Evolutionary conservation across 2,797 vertebrate genomes (phyloP).

Genomic region (Sebastes minor): DNA sequence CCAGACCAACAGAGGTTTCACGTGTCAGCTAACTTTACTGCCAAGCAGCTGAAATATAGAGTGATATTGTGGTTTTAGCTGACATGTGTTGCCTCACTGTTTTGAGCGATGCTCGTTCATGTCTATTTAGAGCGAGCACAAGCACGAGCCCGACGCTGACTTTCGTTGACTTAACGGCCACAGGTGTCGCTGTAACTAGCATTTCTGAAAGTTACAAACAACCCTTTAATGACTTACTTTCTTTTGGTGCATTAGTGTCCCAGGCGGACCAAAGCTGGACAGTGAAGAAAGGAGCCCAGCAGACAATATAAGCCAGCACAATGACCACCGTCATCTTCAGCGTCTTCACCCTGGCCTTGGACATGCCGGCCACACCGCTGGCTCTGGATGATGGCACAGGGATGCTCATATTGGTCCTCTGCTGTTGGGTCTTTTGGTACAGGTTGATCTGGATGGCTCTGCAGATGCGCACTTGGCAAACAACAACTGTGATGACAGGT

Average conservation of each 20-base stretch:
- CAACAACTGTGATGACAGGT: slow-evolving; percentile 66
- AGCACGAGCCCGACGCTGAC: too few species aligned
- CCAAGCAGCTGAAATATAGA: too few species aligned
- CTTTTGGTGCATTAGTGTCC: slow-evolving; percentile 75
- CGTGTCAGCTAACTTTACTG: too few species aligned
- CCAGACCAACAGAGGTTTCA: too few species aligned
- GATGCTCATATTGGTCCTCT: not conserved
- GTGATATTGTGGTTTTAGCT: too few species aligned
- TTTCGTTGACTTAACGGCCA: too few species aligned
- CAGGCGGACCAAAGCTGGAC: slow-evolving; percentile 81
- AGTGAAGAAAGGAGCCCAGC: slow-evolving; percentile 79
- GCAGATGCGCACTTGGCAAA: slow-evolving; percentile 80
- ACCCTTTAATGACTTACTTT: slow-evolving; percentile 60
- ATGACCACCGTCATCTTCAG: slow-evolving; percentile 80
- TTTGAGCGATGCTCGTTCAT: too few species aligned
- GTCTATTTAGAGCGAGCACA: too few species aligned
- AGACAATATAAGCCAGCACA: slow-evolving; percentile 73
- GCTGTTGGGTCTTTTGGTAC: slow-evolving; percentile 57
- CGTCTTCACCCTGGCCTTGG: slow-evolving; percentile 76
- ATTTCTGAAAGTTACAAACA: too few species aligned
- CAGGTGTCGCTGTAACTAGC: too few species aligned
- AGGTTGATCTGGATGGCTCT: slow-evolving; percentile 75
- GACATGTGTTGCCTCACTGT: too few species aligned
- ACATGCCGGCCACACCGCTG: slow-evolving; percentile 71
- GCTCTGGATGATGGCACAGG: slow-evolving; percentile 55